phyloP scores from a whole-genome alignment of 2,113 vertebrate genomes.

The Plecotus auritus region DNA sequence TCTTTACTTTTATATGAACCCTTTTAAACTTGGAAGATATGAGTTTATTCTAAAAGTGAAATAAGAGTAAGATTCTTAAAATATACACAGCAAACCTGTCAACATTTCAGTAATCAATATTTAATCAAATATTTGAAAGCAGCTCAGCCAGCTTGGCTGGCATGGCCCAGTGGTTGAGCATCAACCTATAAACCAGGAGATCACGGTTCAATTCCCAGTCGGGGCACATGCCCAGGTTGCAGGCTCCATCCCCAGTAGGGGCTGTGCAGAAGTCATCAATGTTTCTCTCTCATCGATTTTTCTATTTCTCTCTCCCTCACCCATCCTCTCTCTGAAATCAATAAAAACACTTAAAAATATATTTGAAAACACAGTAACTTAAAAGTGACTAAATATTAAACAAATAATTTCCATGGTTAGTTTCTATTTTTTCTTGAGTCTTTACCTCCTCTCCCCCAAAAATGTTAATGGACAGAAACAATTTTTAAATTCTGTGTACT shows the following conservation, averaged over 20 bases:
- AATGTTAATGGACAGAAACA: neutral
- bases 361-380: slow-evolving; percentile 31
- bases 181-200: no score
- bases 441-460: neutral
- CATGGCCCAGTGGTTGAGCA: no score
- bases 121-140: slow-evolving; percentile 27
- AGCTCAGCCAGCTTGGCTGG: neutral
- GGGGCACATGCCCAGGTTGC: no score
- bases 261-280: no score
- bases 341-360: no score
- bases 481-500: neutral
- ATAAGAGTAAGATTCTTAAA: neutral
- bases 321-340: no score
- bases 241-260: no score
- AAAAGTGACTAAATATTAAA: neutral
- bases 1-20: neutral
- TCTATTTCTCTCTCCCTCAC: no score
- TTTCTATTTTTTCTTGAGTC: neutral
- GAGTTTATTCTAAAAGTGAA: neutral
- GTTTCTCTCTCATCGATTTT: no score
- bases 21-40: neutral
- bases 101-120: neutral
- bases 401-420: neutral
- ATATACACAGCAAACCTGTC: neutral
- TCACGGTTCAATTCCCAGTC: no score